These are phyloP conservation scores for Cantharis rufa DNA, from an alignment of 2,888 invertebrate genomes.

Conservation along the genomic window DNA sequence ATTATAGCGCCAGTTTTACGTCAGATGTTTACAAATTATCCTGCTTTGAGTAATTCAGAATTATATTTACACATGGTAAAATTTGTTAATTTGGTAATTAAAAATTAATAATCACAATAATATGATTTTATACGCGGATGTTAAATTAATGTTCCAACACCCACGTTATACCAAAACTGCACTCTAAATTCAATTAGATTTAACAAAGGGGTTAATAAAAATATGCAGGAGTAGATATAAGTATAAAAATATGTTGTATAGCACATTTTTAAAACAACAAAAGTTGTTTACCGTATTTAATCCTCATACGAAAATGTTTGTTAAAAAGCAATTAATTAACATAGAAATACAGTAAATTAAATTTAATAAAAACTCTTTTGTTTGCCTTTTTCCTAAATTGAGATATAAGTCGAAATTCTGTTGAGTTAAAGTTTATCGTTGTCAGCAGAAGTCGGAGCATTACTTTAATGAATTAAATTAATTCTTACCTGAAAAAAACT, in stretches of 20 bases:
- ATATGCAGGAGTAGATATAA: background rate
- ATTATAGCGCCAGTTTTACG: background rate
- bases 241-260: background rate
- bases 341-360: background rate
- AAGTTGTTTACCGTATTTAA: background rate
- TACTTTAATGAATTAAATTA: background rate
- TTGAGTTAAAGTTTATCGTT: background rate
- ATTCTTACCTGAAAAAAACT: background rate
- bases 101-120: background rate
- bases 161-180: background rate
- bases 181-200: background rate
- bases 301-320: background rate
- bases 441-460: background rate
- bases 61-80: background rate
- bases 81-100: background rate
- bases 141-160: background rate
- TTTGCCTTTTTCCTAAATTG: background rate
- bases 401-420: background rate
- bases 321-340: background rate
- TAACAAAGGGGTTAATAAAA: background rate
- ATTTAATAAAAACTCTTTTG: background rate
- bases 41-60: background rate
- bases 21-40: background rate
- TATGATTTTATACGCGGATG: background rate
- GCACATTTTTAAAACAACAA: background rate